Evolutionary conservation across 2,888 invertebrate genomes (phyloP), one percentile per base, ranked within the genome.

Genomic region (Lypha dubia): DNA sequence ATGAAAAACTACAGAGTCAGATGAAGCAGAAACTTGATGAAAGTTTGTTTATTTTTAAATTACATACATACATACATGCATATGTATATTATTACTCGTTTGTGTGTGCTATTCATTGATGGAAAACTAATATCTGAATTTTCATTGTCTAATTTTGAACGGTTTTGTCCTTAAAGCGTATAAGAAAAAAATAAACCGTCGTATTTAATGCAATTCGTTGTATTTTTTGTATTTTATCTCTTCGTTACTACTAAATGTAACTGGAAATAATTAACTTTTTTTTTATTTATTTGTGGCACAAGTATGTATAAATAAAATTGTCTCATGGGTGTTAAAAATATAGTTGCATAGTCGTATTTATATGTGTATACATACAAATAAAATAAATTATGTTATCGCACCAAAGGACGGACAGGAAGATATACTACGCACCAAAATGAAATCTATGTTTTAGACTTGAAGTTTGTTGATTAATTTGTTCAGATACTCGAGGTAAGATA

Each of bases 381-480:
- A 74, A 79, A 79, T 83, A 79, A 83, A 79, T 83, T 71, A 86
- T 83, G 85, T 86, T 80, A 83, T 83, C 77, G 80, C 77, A 49
- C 70, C 68, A 49, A 75, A 75, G 49, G 56, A 68, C 76, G 74
- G 79, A 82, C 83, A 62, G 46, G 79, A 83, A 83, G 83, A 83
- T 79, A 79, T 83, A 83, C 83, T 65, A 70, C 75, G 58, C 70
- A 75, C 75, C 49, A 70, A 74, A 79, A 70, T 44, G 46, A 83
- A 83, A 83, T 75, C 79, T 83, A 75, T 83, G 83, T 83, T 74
- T 68, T n/a, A n/a, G 74, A 63, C 46, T 75, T 83, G 75, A 70
- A 79, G 79, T 63, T 65, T 46, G 79, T 83, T 83, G 83, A 83
- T 83, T 83, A 83, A 83, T 83, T 83, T 51, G 35, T 71, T 44